phyloP scores from a whole-genome alignment of 2,113 vertebrate species.

The Carassius auratus region DNA sequence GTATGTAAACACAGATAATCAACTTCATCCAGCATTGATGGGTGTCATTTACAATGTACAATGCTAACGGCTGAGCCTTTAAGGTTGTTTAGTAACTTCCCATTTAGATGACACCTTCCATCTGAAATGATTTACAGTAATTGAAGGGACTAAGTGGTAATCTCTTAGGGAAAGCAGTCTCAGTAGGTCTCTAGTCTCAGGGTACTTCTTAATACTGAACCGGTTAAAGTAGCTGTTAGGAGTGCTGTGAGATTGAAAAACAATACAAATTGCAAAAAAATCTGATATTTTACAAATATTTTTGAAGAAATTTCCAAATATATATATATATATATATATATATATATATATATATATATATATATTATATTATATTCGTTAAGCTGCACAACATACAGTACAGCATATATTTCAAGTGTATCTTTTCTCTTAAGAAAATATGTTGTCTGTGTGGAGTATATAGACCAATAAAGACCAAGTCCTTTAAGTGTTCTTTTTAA shows the following conservation, averaged over 20 bases:
- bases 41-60: constrained; percentile 14
- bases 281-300: no score
- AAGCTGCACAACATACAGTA: background rate
- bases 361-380: background rate
- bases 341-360: no score
- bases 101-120: background rate
- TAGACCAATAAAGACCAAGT: background rate
- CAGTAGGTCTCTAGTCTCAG: background rate
- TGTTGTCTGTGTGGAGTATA: background rate
- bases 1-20: constrained; percentile 42
- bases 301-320: no score
- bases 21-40: constrained; percentile 39
- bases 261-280: no score
- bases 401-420: background rate
- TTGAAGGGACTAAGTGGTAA: constrained; percentile 9
- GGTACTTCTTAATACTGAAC: background rate
- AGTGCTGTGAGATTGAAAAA: background rate
- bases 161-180: background rate
- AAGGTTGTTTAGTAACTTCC: background rate
- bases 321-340: no score
- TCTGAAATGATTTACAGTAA: background rate
- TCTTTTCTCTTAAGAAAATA: background rate
- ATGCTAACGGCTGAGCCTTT: constrained; percentile 5
- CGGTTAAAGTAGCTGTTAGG: background rate
- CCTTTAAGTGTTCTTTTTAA: background rate